A percentile compares a stretch with the other conserved stretches of the same genome.
phyloP scores from a whole-genome alignment of 1,140 invertebrate genomes.

The Drosophila ananassae region DNA sequence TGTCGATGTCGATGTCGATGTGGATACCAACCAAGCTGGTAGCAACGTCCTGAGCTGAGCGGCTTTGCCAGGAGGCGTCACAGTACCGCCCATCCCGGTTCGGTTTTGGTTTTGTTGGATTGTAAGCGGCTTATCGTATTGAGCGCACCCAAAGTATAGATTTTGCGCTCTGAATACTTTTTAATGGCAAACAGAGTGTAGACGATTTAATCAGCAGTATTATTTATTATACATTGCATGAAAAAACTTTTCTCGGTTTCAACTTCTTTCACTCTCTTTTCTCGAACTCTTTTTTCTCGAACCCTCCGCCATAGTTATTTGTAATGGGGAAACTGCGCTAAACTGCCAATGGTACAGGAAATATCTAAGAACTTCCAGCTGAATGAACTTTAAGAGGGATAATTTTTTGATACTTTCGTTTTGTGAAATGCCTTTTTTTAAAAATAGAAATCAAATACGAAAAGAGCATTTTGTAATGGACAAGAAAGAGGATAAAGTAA shows the following conservation, averaged over 20 bases:
- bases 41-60: slow-evolving; percentile 50
- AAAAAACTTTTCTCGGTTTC: slow-evolving; percentile 61
- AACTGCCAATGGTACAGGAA: slow-evolving; percentile 62
- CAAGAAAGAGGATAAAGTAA: background rate
- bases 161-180: slow-evolving; percentile 79
- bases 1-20: slow-evolving; percentile 7
- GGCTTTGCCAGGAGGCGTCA: slow-evolving; percentile 37
- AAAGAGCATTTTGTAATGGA: background rate
- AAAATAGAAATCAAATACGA: slow-evolving; percentile 13
- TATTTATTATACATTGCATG: slow-evolving; percentile 78
- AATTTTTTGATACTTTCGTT: slow-evolving; percentile 3
- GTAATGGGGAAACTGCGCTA: slow-evolving; percentile 39
- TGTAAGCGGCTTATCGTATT: slow-evolving; percentile 80
- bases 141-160: slow-evolving; percentile 76
- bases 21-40: slow-evolving; percentile 19
- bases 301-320: slow-evolving; percentile 20
- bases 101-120: slow-evolving; percentile 50
- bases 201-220: slow-evolving; percentile 80
- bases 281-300: background rate
- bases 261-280: slow-evolving; percentile 19
- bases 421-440: background rate
- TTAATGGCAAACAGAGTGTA: slow-evolving; percentile 76
- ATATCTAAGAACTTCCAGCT: slow-evolving; percentile 57
- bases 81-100: slow-evolving; percentile 3
- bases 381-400: slow-evolving; percentile 57